Conservation (phyloP, 2,113 vertebrate genomes). For the Xyliphius kryptos region DNA sequence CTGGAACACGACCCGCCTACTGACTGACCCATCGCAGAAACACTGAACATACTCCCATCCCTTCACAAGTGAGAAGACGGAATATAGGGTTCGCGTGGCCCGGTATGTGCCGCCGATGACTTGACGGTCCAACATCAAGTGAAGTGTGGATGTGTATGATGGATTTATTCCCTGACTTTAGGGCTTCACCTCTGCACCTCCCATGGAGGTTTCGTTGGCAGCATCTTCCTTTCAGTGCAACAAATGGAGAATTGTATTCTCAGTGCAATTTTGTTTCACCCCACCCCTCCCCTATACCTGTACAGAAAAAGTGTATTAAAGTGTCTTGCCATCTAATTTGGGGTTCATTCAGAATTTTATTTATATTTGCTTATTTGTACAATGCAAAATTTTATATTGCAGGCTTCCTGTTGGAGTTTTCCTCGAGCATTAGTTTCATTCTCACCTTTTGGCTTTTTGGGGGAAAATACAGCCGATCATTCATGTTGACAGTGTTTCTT, state of each 20-base stretch:
- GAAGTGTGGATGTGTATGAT: slow-evolving; percentile 37
- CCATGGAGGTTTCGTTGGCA: slow-evolving; percentile 69
- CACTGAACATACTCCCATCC: background rate
- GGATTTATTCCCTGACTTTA: slow-evolving; percentile 53
- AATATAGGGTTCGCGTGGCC: background rate
- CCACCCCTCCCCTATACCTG: slow-evolving; percentile 9
- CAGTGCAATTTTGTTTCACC: slow-evolving; percentile 3
- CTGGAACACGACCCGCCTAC: slow-evolving; percentile 30
- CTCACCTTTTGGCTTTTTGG: slow-evolving; percentile 46
- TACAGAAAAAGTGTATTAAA: slow-evolving; percentile 45
- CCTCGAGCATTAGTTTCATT: slow-evolving; percentile 47
- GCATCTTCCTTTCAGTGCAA: slow-evolving; percentile 44
- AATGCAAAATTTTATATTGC: slow-evolving; percentile 64
- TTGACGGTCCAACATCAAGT: slow-evolving; percentile 20
- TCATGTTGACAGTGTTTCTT: too few species aligned
- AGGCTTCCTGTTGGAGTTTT: slow-evolving; percentile 54
- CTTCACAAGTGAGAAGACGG: background rate
- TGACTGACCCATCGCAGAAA: background rate
- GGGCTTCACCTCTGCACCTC: slow-evolving; percentile 64
- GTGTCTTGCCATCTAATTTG: slow-evolving; percentile 55
- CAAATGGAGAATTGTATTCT: slow-evolving; percentile 20
- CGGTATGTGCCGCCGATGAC: slow-evolving; percentile 22
- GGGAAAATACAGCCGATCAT: too few species aligned
- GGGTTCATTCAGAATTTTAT: slow-evolving; percentile 71
- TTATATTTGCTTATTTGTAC: slow-evolving; percentile 75